These are phyloP conservation scores for Numenius phaeopus DNA, from an alignment of 2,797 vertebrate species.

Conservation along the genomic window DNA sequence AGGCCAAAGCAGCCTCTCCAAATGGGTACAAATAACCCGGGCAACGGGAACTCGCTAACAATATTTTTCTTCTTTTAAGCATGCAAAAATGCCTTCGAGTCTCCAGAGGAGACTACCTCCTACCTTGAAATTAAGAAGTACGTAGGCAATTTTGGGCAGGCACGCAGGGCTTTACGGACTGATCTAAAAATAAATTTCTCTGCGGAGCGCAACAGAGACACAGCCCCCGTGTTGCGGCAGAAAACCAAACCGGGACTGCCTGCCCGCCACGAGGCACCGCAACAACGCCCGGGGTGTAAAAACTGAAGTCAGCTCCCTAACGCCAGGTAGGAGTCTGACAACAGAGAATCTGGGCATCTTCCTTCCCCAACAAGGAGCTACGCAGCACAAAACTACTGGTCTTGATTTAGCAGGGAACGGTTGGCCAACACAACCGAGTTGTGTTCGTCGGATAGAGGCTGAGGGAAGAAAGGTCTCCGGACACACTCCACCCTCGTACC, in stretches of 20 bases:
- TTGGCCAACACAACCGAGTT: background rate
- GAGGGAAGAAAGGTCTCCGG: background rate
- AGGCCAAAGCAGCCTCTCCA: background rate
- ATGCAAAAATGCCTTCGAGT: background rate
- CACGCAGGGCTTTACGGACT: background rate
- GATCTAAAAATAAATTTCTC: background rate
- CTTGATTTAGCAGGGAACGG: background rate
- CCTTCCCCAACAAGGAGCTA: background rate
- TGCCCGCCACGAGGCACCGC: background rate
- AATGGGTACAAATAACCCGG: background rate
- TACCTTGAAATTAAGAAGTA: background rate
- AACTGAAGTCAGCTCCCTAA: background rate
- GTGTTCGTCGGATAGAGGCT: background rate
- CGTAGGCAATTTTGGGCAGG: background rate
- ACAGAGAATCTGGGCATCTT: background rate
- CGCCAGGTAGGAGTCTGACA: fast-evolving
- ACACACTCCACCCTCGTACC: background rate
- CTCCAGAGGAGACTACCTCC: background rate
- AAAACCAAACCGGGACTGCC: background rate
- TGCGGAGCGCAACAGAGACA: background rate
- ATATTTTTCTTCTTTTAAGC: background rate
- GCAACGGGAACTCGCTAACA: background rate
- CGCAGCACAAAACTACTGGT: background rate
- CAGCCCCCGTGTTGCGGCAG: background rate
- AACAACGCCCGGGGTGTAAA: background rate